Conservation (phyloP, 2,113 vertebrate genomes). For the Calyptommatus sinebrachiatus region DNA sequence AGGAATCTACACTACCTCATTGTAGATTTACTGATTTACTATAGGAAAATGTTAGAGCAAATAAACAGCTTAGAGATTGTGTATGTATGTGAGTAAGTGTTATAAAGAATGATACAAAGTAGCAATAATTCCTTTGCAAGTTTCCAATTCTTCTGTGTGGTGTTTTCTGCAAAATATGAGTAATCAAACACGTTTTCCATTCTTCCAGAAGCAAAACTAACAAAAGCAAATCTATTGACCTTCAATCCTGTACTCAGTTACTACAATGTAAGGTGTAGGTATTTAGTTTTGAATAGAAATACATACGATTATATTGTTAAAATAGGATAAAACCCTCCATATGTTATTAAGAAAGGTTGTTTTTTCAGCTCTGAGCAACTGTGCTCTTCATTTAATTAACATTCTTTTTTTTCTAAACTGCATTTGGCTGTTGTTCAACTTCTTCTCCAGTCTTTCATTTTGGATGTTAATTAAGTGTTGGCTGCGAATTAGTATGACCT, state of each 20-base stretch:
- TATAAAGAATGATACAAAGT: not conserved
- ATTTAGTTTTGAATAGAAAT: not conserved
- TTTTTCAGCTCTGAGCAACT: slow-evolving; percentile 25
- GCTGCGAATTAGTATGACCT: slow-evolving; percentile 33
- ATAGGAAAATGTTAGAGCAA: not conserved
- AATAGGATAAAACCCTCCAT: not conserved
- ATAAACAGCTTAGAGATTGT: not conserved
- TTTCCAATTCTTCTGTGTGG: not conserved
- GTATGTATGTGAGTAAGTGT: no score
- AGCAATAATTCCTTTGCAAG: not conserved
- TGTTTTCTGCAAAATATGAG: slow-evolving; percentile 1
- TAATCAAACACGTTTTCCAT: not conserved
- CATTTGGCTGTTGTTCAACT: slow-evolving; percentile 38
- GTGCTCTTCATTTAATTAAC: slow-evolving; percentile 47
- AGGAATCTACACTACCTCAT: no score
- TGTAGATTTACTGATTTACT: not conserved
- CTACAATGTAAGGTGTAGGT: not conserved
- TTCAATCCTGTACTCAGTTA: not conserved
- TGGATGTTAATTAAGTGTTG: slow-evolving; percentile 40
- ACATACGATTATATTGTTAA: not conserved
- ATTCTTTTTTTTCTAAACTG: slow-evolving; percentile 43
- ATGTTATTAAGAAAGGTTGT: not conserved
- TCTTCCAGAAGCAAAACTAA: not conserved
- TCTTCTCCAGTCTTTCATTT: slow-evolving; percentile 36
- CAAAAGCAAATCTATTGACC: not conserved